Evolutionary conservation across 2,113 vertebrate species (phyloP).

Genomic region (Gallinago media): DNA sequence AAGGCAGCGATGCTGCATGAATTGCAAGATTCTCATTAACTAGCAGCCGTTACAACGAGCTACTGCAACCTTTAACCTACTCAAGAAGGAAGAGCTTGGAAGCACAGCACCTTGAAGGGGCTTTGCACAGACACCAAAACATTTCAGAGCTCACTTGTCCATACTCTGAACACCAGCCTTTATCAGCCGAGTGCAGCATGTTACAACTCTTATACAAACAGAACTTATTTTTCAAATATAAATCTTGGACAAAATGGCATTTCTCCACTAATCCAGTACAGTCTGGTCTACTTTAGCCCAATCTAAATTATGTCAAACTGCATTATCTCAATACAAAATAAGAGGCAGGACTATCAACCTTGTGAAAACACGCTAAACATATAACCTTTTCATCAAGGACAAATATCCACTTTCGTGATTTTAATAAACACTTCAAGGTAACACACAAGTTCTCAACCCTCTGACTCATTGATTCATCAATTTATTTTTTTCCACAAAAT

Average conservation of each 20-base stretch:
- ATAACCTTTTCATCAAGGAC: constrained; percentile 32
- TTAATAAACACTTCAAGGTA: neutral
- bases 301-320: neutral
- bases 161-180: neutral
- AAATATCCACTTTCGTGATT: constrained; percentile 14
- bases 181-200: neutral
- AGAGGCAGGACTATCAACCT: neutral
- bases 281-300: neutral
- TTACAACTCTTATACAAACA: neutral
- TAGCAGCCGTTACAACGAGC: neutral
- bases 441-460: neutral
- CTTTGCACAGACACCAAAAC: neutral
- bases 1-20: neutral
- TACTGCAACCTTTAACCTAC: neutral
- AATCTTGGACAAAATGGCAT: neutral
- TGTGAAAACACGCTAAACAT: neutral
- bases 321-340: constrained; percentile 9
- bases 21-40: neutral
- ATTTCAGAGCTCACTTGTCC: neutral
- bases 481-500: neutral
- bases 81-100: neutral
- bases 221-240: neutral
- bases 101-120: neutral
- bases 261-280: neutral
- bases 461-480: neutral